Conservation (phyloP, 1,140 invertebrate genomes). For the Sipha flava region DNA sequence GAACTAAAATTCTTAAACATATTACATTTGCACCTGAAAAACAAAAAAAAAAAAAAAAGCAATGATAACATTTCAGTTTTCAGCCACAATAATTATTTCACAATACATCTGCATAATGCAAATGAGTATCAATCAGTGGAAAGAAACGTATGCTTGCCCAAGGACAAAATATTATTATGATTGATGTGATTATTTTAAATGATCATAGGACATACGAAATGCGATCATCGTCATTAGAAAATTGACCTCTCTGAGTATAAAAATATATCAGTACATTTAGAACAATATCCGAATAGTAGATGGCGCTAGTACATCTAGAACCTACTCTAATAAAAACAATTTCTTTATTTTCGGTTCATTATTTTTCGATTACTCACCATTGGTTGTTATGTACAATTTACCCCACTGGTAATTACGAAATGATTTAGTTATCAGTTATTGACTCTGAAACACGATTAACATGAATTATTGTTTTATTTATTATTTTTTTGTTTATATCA, state of each 20-base stretch:
- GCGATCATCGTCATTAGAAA: not conserved
- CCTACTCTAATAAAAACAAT: no score
- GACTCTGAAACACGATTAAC: conserved; percentile 11
- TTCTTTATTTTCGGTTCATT: no score
- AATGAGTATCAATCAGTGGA: not conserved
- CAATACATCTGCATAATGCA: not conserved
- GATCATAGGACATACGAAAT: not conserved
- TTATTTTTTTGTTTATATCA: no score
- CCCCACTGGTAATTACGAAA: not conserved
- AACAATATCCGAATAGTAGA: not conserved
- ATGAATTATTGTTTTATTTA: not conserved
- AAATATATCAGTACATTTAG: not conserved
- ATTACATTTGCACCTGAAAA: conserved; percentile 26
- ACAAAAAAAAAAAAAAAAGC: not conserved
- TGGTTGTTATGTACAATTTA: conserved; percentile 11
- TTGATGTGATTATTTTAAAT: not conserved
- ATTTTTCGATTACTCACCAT: not conserved
- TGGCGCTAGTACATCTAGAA: not conserved
- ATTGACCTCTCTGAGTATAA: not conserved
- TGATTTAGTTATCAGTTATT: conserved; percentile 15
- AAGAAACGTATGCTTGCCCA: not conserved
- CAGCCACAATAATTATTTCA: not conserved
- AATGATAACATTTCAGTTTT: not conserved
- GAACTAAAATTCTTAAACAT: conserved; percentile 26
- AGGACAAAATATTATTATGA: not conserved